These are phyloP conservation scores for Semnopithecus entellus DNA, from an alignment of 2,113 vertebrate genomes.

Conservation along the genomic window DNA sequence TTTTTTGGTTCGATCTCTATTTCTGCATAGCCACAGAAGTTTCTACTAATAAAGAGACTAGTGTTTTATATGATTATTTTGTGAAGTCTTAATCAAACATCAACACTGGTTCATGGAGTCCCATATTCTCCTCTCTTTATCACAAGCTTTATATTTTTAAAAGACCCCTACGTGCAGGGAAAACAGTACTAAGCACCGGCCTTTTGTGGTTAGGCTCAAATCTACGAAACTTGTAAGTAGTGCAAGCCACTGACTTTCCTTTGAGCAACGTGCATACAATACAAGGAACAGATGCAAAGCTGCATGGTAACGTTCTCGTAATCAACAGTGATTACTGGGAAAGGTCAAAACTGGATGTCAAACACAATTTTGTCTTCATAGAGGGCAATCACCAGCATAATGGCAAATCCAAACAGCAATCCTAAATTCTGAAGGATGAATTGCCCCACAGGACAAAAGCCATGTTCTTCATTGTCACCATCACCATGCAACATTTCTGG, in stretches of 20 bases:
- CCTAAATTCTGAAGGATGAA: slow-evolving; percentile 97
- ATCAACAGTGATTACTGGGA: slow-evolving; percentile 68
- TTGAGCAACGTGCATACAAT: slow-evolving; percentile 79
- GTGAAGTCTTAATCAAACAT: slow-evolving; percentile 64
- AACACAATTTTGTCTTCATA: slow-evolving; percentile 97
- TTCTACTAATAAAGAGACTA: slow-evolving; percentile 75
- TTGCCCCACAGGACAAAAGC: slow-evolving; percentile 94
- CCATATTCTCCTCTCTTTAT: slow-evolving; percentile 56
- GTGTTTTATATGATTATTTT: slow-evolving; percentile 78
- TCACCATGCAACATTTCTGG: slow-evolving; percentile 99
- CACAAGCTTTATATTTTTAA: slow-evolving; percentile 40
- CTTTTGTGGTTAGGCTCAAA: slow-evolving; percentile 57
- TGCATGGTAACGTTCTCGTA: slow-evolving; percentile 17
- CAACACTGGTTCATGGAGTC: slow-evolving; percentile 59
- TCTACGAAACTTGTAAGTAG: slow-evolving; percentile 70
- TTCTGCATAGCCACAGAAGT: slow-evolving; percentile 79
- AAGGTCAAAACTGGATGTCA: slow-evolving; percentile 92
- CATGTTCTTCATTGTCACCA: slow-evolving; percentile 94
- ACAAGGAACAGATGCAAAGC: slow-evolving; percentile 77
- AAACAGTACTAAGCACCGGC: slow-evolving; percentile 65
- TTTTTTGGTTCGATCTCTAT: slow-evolving; percentile 80
- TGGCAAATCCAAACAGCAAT: slow-evolving; percentile 93
- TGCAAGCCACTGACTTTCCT: slow-evolving; percentile 75
- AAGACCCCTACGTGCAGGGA: slow-evolving; percentile 29
- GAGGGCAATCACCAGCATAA: slow-evolving; percentile 98